Evolutionary conservation across 2,113 vertebrate species (phyloP).

Genomic region (Leptobrachium leishanense): DNA sequence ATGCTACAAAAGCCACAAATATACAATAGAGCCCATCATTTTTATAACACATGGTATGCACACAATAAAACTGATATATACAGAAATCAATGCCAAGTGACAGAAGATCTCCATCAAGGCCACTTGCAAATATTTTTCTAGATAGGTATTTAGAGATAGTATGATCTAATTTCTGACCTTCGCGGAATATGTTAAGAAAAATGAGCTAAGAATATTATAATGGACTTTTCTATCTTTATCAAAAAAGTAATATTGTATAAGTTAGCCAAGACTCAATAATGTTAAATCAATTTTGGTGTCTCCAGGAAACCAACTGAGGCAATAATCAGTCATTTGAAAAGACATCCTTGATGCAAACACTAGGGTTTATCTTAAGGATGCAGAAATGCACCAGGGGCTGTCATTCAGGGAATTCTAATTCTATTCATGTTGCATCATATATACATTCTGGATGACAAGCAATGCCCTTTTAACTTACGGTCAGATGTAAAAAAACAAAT

Average conservation of each 20-base stretch:
- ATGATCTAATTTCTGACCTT: neutral
- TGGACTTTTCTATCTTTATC: neutral
- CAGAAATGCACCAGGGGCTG: neutral
- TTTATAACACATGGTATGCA: no score
- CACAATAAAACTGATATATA: neutral
- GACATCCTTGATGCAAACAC: neutral
- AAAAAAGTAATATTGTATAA: neutral
- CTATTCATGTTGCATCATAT: neutral
- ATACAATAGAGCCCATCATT: no score
- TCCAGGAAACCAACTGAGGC: neutral
- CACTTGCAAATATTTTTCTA: neutral
- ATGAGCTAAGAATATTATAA: neutral
- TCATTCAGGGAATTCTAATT: neutral
- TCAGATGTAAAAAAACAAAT: conserved; percentile 36
- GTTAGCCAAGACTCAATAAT: neutral
- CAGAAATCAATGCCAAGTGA: neutral
- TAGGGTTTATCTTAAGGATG: neutral
- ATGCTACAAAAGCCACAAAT: no score
- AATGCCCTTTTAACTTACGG: conserved; percentile 13
- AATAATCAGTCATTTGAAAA: neutral
- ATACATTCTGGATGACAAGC: neutral
- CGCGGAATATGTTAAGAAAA: neutral
- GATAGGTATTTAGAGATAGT: neutral
- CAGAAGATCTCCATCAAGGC: neutral
- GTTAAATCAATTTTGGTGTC: neutral